These are phyloP conservation scores for Heterochromis multidens DNA, from an alignment of 2,113 vertebrate genomes.

Conservation along the genomic window DNA sequence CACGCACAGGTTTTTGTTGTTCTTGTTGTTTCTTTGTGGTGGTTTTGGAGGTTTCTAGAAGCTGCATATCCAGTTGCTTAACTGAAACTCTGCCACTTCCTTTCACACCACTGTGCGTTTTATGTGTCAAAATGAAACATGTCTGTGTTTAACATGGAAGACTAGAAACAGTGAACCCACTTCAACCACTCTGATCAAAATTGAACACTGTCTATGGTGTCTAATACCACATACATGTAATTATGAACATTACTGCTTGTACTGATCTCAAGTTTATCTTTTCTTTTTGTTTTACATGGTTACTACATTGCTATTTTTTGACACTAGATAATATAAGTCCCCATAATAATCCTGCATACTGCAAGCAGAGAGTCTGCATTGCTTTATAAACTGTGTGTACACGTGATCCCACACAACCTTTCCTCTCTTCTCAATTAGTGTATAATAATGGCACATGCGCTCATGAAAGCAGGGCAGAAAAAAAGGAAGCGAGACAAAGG, in stretches of 20 bases:
- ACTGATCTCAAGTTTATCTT: not conserved
- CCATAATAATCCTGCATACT: not conserved
- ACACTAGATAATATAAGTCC: not conserved
- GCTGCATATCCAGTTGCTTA: conserved; percentile 43
- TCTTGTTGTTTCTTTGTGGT: conserved; percentile 38
- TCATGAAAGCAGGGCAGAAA: not conserved
- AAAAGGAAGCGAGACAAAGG: not conserved
- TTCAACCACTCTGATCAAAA: not conserved
- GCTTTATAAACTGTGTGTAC: not conserved
- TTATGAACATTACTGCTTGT: not conserved
- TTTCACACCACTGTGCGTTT: not conserved
- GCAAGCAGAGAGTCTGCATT: not conserved
- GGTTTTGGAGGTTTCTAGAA: conserved; percentile 24
- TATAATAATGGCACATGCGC: not conserved
- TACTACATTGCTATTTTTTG: not conserved
- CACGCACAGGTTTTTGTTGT: not conserved
- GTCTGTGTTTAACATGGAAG: not conserved
- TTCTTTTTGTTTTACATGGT: not conserved
- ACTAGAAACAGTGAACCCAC: not conserved
- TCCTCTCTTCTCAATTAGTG: not conserved
- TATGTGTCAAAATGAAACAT: not conserved
- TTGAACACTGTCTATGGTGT: not conserved
- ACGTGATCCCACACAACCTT: not conserved
- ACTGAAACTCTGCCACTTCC: conserved; percentile 52
- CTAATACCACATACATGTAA: not conserved